Evolutionary conservation across 1,140 invertebrate genomes (phyloP), one percentile per base, ranked within the genome.

Genomic region (Adelges cooleyi): DNA sequence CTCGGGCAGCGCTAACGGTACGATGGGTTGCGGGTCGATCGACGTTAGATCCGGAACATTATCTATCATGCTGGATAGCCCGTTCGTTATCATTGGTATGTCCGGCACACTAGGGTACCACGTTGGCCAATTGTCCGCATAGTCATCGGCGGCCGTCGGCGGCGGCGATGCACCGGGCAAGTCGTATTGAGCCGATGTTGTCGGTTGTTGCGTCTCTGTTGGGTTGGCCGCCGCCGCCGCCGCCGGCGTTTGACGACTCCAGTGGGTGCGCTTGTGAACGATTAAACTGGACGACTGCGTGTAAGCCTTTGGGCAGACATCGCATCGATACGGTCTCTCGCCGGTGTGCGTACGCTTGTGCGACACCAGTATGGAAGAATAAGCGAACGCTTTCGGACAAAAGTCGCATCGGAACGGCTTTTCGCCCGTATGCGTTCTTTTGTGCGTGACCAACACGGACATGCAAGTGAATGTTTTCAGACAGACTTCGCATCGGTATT

Each of bases 401-500:
- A 27, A 42, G 8, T 56, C 40, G 18, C 67, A 68, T 15, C 46
- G 25, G 20, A 66, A 56, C n/a, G 54, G 33, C 18, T 50, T 50
- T 33, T 62, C 59, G 9, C 59, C 66, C 0, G 66, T 62, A 27
- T 67, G 66, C 18, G 50, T 67, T 17, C 66, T n/a, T n/a, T 29
- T 22, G 20, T 67, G 66, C 10, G 52, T 46, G 2, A 25, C 22
- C 15, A 67, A 29, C 8, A 48, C 20, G 10, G 50, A 56, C 51
- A 84, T 81, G 67, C 79, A 78, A 1, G 82, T 80, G 75, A 90
- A 92, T 4, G 87, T 81, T 72, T 92, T 92, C 29, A 89, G 88
- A 72, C 90, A 92, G 54, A 84, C 80, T 52, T 80, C 77, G 71
- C 90, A 93, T 72, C 89, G 90, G 73, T 82, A 91, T 1, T 86